Evolutionary conservation across 2,888 invertebrate species (phyloP).

Genomic region (Sminthurinus aureus): DNA sequence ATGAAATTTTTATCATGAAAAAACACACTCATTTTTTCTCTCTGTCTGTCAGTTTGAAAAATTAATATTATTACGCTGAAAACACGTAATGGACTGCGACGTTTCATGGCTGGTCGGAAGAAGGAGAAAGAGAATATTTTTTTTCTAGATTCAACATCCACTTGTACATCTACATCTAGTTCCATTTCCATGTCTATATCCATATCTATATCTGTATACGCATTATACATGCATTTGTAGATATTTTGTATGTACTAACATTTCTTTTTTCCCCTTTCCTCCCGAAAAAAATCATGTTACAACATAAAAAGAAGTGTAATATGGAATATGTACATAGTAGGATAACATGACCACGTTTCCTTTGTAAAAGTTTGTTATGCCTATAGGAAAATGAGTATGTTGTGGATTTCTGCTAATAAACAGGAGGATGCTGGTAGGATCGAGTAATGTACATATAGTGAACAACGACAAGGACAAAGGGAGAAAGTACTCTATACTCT

Average conservation of each 20-base stretch:
- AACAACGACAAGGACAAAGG: too few species aligned
- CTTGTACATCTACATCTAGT: not conserved
- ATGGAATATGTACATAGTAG: too few species aligned
- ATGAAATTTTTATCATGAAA: conserved; percentile 54
- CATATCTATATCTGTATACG: too few species aligned
- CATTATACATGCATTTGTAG: too few species aligned
- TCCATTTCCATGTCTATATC: not conserved
- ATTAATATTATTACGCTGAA: conserved; percentile 56
- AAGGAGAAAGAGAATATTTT: conserved; percentile 8
- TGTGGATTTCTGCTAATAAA: too few species aligned
- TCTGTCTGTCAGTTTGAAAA: conserved; percentile 54
- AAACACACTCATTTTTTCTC: conserved; percentile 45
- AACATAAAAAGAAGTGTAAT: too few species aligned
- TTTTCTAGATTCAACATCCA: not conserved
- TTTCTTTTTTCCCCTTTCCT: not conserved
- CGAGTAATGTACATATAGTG: too few species aligned
- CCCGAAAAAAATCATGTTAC: not conserved
- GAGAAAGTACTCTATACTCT: too few species aligned
- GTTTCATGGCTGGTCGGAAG: conserved; percentile 31
- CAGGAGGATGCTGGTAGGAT: too few species aligned
- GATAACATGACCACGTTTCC: too few species aligned
- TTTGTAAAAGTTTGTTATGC: too few species aligned
- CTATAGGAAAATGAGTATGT: too few species aligned
- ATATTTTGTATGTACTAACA: not conserved
- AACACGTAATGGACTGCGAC: conserved; percentile 56